Base-by-base conservation (phyloP, 1,140 invertebrate species). In the Tetragnatha versicolor region DNA sequence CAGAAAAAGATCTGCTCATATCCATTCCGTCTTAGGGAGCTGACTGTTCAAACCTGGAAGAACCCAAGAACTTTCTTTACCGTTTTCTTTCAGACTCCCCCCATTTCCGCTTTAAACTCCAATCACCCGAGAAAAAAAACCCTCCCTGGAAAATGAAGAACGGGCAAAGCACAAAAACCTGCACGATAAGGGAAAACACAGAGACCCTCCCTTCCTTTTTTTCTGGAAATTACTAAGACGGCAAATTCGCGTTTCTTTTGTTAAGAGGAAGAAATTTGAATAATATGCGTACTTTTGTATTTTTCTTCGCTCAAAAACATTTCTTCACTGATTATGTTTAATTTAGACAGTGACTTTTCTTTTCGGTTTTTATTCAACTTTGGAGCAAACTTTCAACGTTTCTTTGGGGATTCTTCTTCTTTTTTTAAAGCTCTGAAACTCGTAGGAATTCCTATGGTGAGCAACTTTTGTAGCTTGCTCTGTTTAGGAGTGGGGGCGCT, bases 21-120 rank as follows among this genome's bases (percentile, higher is more conserved):
- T n/a, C n/a, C 29, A 53, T 60, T 27, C 14, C 5, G 29, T 33
- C 20, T 22, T 37, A 33, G 33, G 31, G 9, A 60, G 20, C 14
- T 35, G 42, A 63, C 60, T 63, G 17, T 31, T 17, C 33, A 14
- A 42, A n/a, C 58, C 37, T 61, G 20, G 7, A 42, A 27, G 14
- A 42, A 12, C 20, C 61, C 65, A 68, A n/a, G 42, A 68, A 68
- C 65, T 49, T 27, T 42, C 65, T 35, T 68, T 68, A 49, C 65
- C 65, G 65, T 25, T 68, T 68, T 51, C 65, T 68, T 68, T 68
- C 29, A 42, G 22, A 70, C 33, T 39, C 25, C 69, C 53, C 47
- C 33, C 69, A 73, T 73, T 73, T 73, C 69, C 69, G 69, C 47
- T 73, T 73, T 73, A 73, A 73, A 73, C 20, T 73, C 69, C 69